phyloP scores from a whole-genome alignment of 2,797 vertebrate genomes.

The Helostoma temminkii region DNA sequence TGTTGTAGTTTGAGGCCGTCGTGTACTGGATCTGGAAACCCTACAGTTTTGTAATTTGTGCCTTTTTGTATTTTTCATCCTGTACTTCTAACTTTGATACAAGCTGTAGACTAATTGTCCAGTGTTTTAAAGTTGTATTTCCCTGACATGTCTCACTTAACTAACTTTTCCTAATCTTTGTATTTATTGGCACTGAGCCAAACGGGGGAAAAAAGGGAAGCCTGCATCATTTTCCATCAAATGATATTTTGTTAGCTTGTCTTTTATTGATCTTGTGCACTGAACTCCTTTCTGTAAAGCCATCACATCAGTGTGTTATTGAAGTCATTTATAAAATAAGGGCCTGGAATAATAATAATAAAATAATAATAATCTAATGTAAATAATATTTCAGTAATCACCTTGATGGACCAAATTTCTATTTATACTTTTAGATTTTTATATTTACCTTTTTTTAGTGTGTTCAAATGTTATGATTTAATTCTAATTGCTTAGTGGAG shows the following conservation, averaged over 20 bases:
- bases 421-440: slow-evolving; percentile 99
- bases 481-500: slow-evolving; percentile 86
- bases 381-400: slow-evolving; percentile 94
- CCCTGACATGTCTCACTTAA: slow-evolving; percentile 51
- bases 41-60: slow-evolving; percentile 73
- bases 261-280: slow-evolving; percentile 84
- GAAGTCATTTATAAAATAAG: slow-evolving; percentile 78
- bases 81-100: slow-evolving; percentile 72
- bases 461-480: slow-evolving; percentile 82
- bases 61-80: slow-evolving; percentile 79
- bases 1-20: slow-evolving; percentile 20
- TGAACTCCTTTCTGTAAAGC: slow-evolving; percentile 89
- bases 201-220: slow-evolving; percentile 73
- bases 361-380: slow-evolving; percentile 90
- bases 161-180: slow-evolving; percentile 74
- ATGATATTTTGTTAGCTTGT: slow-evolving; percentile 84
- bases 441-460: slow-evolving; percentile 97
- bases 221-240: slow-evolving; percentile 76
- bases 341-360: slow-evolving; percentile 79
- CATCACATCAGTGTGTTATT: slow-evolving; percentile 81
- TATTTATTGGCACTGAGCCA: slow-evolving; percentile 87
- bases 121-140: slow-evolving; percentile 53
- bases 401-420: slow-evolving; percentile 97
- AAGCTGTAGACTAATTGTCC: slow-evolving; percentile 68
- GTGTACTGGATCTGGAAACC: slow-evolving; percentile 51